Conservation (phyloP, 2,888 invertebrate species). For the Dermolepida albohirtum region DNA sequence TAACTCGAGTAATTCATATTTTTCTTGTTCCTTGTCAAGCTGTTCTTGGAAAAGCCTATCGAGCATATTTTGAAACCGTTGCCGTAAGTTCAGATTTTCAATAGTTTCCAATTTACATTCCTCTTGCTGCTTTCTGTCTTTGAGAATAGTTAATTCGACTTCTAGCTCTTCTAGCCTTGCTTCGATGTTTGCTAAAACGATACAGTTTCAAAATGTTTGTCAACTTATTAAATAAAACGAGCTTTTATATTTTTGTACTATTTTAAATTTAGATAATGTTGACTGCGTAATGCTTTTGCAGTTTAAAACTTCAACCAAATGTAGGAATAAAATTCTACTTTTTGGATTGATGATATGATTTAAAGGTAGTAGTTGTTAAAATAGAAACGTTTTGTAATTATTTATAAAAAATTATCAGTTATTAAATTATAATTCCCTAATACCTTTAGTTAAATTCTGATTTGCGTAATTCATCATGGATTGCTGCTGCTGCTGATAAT, state of each 20-base stretch:
- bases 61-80: constrained; percentile 81
- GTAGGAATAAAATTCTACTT: no score
- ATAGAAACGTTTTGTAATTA: background rate
- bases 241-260: no score
- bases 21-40: constrained; percentile 80
- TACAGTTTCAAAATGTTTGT: constrained; percentile 4
- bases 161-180: constrained; percentile 78
- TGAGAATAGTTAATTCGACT: constrained; percentile 80
- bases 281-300: no score
- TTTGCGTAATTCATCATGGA: constrained; percentile 36
- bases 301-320: no score
- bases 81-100: constrained; percentile 84
- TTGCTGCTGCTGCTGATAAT: constrained; percentile 56
- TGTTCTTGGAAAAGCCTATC: constrained; percentile 85
- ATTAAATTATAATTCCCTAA: no score
- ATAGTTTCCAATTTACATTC: constrained; percentile 87
- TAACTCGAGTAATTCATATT: constrained; percentile 60
- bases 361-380: no score
- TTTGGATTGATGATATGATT: no score
- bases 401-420: background rate
- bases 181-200: constrained; percentile 57
- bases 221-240: no score
- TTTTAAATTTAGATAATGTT: no score
- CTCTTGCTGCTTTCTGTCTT: constrained; percentile 79
- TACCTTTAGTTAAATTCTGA: constrained; percentile 55